A percentile compares a stretch with the other conserved stretches of the same genome.
These are phyloP conservation scores for Grantiella picta DNA, from an alignment of 2,113 vertebrate genomes.

Conservation along the genomic window DNA sequence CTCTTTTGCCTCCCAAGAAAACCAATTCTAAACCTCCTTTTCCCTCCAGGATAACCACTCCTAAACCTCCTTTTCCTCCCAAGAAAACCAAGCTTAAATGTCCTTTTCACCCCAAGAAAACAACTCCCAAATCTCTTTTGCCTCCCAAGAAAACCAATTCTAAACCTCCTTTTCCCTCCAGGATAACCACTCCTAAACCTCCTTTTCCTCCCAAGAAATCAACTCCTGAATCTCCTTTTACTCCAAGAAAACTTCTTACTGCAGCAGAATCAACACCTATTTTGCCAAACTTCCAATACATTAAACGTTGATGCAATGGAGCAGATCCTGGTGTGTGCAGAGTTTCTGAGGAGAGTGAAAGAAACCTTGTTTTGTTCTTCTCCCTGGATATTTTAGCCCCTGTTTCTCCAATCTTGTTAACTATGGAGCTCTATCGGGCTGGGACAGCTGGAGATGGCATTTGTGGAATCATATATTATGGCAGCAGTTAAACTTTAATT, in stretches of 20 bases:
- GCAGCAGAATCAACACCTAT: neutral
- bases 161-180: neutral
- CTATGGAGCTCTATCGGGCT: neutral
- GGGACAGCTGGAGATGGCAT: neutral
- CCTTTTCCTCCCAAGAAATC: neutral
- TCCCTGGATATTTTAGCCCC: neutral
- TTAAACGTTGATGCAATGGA: neutral
- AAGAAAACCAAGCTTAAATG: neutral
- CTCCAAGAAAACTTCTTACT: neutral
- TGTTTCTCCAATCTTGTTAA: neutral
- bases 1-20: too few relatives aligned
- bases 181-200: fast-evolving
- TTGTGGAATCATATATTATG: neutral
- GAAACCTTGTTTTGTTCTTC: neutral
- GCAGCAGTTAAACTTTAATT: neutral
- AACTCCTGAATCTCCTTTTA: fast-evolving
- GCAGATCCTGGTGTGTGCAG: neutral
- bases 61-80: neutral
- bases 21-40: neutral
- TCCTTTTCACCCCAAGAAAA: too few relatives aligned
- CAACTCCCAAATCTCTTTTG: too few relatives aligned
- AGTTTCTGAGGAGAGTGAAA: neutral
- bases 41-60: too few relatives aligned
- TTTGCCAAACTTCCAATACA: neutral
- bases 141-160: neutral